Evolutionary conservation across 2,113 vertebrate genomes (phyloP).

Genomic region (Otus sunia): DNA sequence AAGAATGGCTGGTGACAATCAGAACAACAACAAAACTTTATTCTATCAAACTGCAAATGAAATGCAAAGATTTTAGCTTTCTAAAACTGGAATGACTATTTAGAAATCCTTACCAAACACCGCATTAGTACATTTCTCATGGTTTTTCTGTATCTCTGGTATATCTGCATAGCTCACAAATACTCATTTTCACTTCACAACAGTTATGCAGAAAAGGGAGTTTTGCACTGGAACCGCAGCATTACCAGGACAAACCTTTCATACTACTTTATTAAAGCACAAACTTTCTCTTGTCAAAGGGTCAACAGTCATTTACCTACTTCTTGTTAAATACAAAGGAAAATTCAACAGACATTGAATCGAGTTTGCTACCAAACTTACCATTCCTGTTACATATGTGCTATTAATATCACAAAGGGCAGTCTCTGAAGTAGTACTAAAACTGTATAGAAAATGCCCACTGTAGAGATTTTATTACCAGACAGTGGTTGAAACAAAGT

Average conservation of each 20-base stretch:
- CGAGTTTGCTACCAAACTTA: neutral
- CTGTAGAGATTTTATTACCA: neutral
- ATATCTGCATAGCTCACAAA: neutral
- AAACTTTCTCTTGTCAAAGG: neutral
- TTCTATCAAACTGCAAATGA: neutral
- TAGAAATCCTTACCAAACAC: neutral
- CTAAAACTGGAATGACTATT: neutral
- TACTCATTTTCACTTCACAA: neutral
- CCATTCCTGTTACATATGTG: neutral
- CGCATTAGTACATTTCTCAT: neutral
- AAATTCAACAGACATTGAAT: neutral
- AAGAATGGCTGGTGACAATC: neutral
- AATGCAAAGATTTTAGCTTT: neutral
- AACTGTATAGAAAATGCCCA: neutral
- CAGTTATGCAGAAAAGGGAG: neutral
- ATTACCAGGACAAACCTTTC: neutral
- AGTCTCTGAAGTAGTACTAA: neutral
- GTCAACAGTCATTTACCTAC: neutral
- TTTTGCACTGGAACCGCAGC: neutral
- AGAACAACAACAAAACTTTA: neutral
- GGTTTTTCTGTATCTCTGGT: neutral
- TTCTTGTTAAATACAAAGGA: neutral
- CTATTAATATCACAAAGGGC: neutral
- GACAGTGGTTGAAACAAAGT: neutral
- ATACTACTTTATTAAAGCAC: neutral